Percentiles rank a stretch among this genome's conserved stretches.
Evolutionary conservation across 2,797 vertebrate genomes (phyloP).

Genomic region (Sylvilagus floridanus): DNA sequence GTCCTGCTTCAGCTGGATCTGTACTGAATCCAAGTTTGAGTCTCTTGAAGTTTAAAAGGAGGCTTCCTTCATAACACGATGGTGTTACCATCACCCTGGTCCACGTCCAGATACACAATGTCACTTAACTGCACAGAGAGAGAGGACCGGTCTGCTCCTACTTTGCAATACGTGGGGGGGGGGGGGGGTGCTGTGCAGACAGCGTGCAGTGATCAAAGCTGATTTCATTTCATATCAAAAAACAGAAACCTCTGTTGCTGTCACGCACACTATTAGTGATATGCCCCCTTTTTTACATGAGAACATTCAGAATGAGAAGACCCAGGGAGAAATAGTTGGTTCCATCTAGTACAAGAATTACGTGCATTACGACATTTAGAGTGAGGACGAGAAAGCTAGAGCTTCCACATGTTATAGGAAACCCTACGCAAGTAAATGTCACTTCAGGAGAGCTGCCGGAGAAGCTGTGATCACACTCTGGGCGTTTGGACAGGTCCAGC

Average conservation of each 20-base stretch:
- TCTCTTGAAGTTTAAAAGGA: not conserved
- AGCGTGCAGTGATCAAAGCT: rapidly evolving
- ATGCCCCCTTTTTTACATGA: not conserved
- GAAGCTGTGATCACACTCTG: conserved; percentile 75
- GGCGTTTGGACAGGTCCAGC: conserved; percentile 71
- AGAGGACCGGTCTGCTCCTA: not conserved
- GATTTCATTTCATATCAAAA: not conserved
- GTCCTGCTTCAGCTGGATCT: not conserved
- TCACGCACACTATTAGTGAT: not conserved
- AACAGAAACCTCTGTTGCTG: not conserved
- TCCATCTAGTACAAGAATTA: not conserved
- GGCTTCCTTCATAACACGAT: not conserved
- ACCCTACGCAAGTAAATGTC: conserved; percentile 75
- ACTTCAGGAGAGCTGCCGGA: conserved; percentile 80
- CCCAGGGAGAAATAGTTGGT: not conserved
- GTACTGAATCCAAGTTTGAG: not conserved
- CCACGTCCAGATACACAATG: not conserved
- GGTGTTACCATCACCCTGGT: not conserved
- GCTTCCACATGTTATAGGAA: not conserved
- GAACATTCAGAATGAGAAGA: not conserved
- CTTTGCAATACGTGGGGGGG: not conserved
- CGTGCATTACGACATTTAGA: not conserved
- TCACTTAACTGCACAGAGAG: not conserved
- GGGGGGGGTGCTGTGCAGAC: not conserved
- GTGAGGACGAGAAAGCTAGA: not conserved